Percentiles rank a stretch among this genome's conserved stretches.
Evolutionary conservation across 2,888 invertebrate genomes (phyloP).

Genomic region (Romanomermis culicivorax): DNA sequence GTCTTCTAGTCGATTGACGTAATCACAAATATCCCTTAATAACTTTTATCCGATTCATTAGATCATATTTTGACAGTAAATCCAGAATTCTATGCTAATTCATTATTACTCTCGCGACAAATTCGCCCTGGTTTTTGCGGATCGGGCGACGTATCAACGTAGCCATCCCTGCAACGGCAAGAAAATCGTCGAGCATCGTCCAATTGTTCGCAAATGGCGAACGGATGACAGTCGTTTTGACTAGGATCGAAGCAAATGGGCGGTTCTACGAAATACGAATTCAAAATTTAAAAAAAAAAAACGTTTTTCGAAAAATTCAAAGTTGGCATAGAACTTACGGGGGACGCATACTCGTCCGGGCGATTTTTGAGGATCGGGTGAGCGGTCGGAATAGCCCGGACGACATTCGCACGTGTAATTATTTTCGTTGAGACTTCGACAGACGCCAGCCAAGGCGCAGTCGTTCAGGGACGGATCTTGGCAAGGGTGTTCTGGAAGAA

Average conservation of each 20-base stretch:
- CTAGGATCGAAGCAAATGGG: slow-evolving; percentile 21
- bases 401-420: slow-evolving; percentile 27
- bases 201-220: slow-evolving; percentile 22
- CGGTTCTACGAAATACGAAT: background rate
- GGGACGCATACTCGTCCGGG: slow-evolving; percentile 14
- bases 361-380: slow-evolving; percentile 17
- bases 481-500: slow-evolving; percentile 21
- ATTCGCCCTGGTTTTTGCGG: slow-evolving; percentile 5
- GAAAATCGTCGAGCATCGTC: slow-evolving; percentile 10
- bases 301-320: background rate
- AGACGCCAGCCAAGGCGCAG: slow-evolving; percentile 23
- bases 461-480: slow-evolving; percentile 25
- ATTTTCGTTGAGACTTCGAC: slow-evolving; percentile 16
- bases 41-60: no score
- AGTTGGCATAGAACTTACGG: background rate
- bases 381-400: slow-evolving; percentile 22
- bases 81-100: no score
- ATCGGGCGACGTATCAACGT: slow-evolving; percentile 8
- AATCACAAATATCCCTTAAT: no score
- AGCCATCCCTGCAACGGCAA: slow-evolving; percentile 10
- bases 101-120: slow-evolving; percentile 7
- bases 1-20: no score
- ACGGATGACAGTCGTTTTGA: slow-evolving; percentile 25
- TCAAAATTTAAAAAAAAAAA: background rate
- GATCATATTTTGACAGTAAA: no score